Evolutionary conservation across 2,888 invertebrate genomes (phyloP).

Genomic region (Mycalesis mineus): DNA sequence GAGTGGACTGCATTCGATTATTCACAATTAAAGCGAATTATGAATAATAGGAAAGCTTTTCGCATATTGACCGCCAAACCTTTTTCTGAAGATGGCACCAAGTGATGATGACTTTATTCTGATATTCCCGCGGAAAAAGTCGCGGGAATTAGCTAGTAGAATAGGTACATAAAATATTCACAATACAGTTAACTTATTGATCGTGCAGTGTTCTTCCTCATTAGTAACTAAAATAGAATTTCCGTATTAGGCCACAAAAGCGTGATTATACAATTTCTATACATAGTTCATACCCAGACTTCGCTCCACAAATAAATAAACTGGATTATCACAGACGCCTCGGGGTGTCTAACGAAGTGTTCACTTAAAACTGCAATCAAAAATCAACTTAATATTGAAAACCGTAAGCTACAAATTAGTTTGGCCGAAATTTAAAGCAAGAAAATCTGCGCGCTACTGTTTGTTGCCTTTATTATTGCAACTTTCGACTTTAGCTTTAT

Average conservation of each 20-base stretch:
- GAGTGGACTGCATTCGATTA: too few relatives aligned
- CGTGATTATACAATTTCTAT: conserved; percentile 23
- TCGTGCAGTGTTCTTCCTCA: neutral
- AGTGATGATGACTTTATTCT: too few relatives aligned
- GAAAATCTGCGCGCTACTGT: conserved; percentile 10
- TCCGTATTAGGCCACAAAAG: conserved; percentile 15
- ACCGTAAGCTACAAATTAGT: conserved; percentile 17
- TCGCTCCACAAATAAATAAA: conserved; percentile 34
- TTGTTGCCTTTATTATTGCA: neutral
- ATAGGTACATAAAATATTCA: neutral
- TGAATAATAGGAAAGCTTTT: too few relatives aligned
- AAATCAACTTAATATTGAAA: conserved; percentile 7
- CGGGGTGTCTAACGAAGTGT: conserved; percentile 28
- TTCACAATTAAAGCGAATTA: too few relatives aligned
- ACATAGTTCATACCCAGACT: conserved; percentile 25
- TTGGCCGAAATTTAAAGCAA: neutral
- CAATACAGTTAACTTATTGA: neutral
- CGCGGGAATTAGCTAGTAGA: too few relatives aligned
- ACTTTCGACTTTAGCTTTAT: conserved; percentile 11
- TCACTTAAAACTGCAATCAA: conserved; percentile 5
- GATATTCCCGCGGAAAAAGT: too few relatives aligned
- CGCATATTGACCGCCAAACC: too few relatives aligned
- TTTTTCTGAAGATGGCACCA: too few relatives aligned
- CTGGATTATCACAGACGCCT: conserved; percentile 32
- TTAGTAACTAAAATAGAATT: conserved; percentile 9